Conservation (phyloP, 2,113 vertebrate genomes). For the Phalacrocorax brasilianus region DNA sequence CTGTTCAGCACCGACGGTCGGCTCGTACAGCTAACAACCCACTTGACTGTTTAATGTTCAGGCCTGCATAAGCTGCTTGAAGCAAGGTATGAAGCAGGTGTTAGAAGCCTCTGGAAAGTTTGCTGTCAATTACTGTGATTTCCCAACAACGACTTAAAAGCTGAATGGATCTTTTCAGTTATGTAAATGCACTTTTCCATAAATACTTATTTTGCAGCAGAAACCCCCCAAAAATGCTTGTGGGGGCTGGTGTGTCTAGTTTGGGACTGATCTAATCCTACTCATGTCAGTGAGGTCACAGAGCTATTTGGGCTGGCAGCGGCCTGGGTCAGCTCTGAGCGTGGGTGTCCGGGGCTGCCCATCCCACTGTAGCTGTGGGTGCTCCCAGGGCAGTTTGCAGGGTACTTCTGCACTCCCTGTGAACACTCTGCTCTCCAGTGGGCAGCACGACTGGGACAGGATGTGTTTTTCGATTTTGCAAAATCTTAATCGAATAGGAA, state of each 20-base stretch:
- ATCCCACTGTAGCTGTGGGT: too few relatives aligned
- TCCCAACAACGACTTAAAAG: not conserved
- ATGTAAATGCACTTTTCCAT: not conserved
- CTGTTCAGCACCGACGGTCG: rapidly evolving
- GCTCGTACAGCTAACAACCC: not conserved
- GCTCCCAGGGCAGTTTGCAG: rapidly evolving
- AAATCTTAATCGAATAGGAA: not conserved
- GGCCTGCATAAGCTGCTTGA: not conserved
- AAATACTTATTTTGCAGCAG: not conserved
- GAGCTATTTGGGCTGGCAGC: not conserved
- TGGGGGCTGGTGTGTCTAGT: not conserved
- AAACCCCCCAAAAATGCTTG: not conserved
- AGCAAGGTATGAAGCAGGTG: not conserved
- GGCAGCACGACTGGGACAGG: not conserved
- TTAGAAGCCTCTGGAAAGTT: slow-evolving; percentile 15
- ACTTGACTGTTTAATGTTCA: not conserved
- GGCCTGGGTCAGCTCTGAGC: not conserved
- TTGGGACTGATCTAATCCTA: not conserved
- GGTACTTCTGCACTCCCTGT: rapidly evolving
- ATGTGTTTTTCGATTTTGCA: not conserved
- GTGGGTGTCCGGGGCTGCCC: not conserved
- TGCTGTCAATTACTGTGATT: not conserved
- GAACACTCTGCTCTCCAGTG: not conserved
- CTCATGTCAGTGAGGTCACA: rapidly evolving
- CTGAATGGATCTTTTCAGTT: not conserved